Base-by-base conservation (phyloP, 2,797 vertebrate species). In the Aselliscus stoliczkanus region DNA sequence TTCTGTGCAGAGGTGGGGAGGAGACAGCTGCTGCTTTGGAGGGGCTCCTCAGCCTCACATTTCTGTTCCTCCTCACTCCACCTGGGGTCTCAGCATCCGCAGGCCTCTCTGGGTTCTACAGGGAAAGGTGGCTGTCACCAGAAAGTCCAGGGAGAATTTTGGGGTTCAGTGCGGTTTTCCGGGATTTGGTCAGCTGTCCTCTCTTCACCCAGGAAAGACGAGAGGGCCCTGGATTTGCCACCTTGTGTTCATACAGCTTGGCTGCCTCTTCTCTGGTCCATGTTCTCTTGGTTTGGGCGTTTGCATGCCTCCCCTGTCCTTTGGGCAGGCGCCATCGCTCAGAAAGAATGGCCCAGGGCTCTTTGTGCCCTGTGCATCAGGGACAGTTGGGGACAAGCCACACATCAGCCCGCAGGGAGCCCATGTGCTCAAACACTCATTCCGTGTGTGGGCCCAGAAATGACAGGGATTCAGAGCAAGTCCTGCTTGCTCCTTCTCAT, bases 301-400 rank as follows among this genome's bases (percentile, higher is more conserved):
- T 58, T 7, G 7, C 42, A n/a, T 39, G 13, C 37, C 42, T 58
- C 91, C 34, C 11, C 31, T 37, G 5, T 72, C 21, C 62, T 60
- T 65, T 88, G 42, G 6, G 37, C 25, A 75, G 56, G n/a, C 4
- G 20, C 29, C 58, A 7, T 15, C 34, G 54, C 20, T 42, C 56
- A 2, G 2, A 52, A 62, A 34, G 47, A 52, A 67, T 29, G n/a
- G 17, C 15, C 39, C 0, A 0, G 20, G 15, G 15, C 44, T 64
- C 27, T 54, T 62, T 50, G 18, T 37, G 58, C 8, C 23, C 39
- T 62, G 27, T 72, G 18, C 52, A 27, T 39, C 23, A 27, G 56
- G 42, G n/a, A 80, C 29, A 56, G 73, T 34, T 81, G 56, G 34
- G 56, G 27, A 88, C 72, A 70, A 92, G 72, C 56, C 34, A 2